Base-by-base conservation (phyloP, 2,113 vertebrate genomes). In the Periophthalmodon schlosseri region DNA sequence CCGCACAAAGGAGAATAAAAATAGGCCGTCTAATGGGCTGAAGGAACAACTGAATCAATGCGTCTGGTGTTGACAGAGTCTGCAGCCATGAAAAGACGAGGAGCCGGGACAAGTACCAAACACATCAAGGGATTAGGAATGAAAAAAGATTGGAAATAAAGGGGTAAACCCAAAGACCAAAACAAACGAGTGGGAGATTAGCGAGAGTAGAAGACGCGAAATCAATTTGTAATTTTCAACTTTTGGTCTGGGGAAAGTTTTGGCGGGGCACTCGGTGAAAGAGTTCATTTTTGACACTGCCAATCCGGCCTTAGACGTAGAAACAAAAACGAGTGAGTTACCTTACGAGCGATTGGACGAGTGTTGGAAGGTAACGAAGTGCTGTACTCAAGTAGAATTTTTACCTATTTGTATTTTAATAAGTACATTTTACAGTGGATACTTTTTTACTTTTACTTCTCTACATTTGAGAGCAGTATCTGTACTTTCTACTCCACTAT, bases 201-300 rank as follows among this genome's bases (percentile, higher is more conserved):
- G 68, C 47, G 13, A 15, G 46, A 81, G 72, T 36, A 68, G 77
- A 56, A 76, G 77, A 61, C 75, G 67, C 60, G 54, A 78, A 86
- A 87, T 87, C 78, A 56, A 84, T 86, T 88, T 85, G 76, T 81
- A 72, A 84, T 86, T 85, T 88, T 83, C 71, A 70, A 44, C 70
- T 77, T 44, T 44, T 14, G 74, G 71, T 75, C 71, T 71, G 64
- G 76, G 75, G 56, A 23, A 83, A 81, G 39, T 80, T 87, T 69
- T 39, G 0, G 0, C 18, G 21, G 11, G 23, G 56, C 11, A 33
- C 50, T 66, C 56, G 64, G 65, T 23, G 60, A 49, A 65, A 24
- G 65, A 23, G 28, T 67, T 28, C 68, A 70, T 39, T 15, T 24
- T 75, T 52, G 39, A 65, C 52, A 69, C 67, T 60, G 61, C 21